These are phyloP conservation scores for Anguilla megastoma DNA, from an alignment of 2,797 vertebrate genomes.

Conservation along the genomic window DNA sequence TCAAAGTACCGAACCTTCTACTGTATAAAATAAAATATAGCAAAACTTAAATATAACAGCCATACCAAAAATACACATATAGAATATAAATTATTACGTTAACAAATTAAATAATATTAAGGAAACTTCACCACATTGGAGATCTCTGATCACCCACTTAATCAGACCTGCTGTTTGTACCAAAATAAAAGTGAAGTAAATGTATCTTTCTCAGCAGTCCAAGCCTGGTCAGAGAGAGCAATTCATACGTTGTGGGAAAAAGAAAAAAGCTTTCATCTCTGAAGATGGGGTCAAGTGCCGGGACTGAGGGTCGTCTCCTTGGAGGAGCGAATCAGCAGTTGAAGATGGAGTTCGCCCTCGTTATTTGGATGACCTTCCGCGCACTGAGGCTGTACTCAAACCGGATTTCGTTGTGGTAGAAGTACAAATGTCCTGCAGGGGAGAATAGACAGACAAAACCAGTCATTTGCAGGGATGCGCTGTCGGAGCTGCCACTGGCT, in stretches of 20 bases:
- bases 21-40: not conserved
- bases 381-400: slow-evolving; percentile 88
- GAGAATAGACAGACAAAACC: slow-evolving; percentile 9
- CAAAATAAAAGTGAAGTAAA: not conserved
- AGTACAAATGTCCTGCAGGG: slow-evolving; percentile 82
- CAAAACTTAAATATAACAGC: not conserved
- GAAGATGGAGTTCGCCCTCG: slow-evolving; percentile 84
- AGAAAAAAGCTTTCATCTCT: not conserved
- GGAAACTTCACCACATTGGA: not conserved
- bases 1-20: not conserved
- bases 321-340: slow-evolving; percentile 74
- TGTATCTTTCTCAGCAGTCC: not conserved
- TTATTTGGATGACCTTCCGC: slow-evolving; percentile 78
- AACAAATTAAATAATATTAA: slow-evolving; percentile 19
- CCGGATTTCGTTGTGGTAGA: slow-evolving; percentile 81
- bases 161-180: not conserved
- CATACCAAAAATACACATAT: not conserved
- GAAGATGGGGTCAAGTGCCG: not conserved
- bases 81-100: not conserved
- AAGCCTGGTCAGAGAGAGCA: not conserved
- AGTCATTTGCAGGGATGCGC: not conserved
- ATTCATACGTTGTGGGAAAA: not conserved
- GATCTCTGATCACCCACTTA: not conserved
- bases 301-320: not conserved
- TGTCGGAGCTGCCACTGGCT: not conserved